Evolutionary conservation across 2,797 vertebrate species (phyloP), one percentile per base, ranked within the genome.

Genomic region (Sebastes trivittatus): DNA sequence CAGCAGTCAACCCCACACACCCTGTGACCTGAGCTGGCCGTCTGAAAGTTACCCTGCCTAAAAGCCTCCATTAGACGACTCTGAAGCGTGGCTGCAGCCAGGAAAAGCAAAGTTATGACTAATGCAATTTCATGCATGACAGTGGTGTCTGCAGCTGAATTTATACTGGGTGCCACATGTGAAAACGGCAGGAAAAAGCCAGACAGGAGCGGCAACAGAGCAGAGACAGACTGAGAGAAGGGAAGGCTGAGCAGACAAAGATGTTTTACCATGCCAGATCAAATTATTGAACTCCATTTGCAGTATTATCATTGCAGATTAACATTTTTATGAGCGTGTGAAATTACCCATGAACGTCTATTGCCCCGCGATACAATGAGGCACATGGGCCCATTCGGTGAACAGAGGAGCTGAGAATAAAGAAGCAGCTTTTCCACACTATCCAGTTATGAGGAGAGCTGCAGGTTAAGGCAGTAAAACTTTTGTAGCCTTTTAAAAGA

Each of bases 81-180:
- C 80, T 80, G 83, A 85, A 88, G 89, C 75, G 42, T 81, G 81
- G 86, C 77, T 62, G 72, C 82, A 87, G 82, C 86, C 76, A 58
- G 76, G 58, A 80, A 87, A 83, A 83, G 79, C 83, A 85, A 46
- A 71, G 88, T 87, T 80, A 86, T 85, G 88, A 81, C 91, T 93
- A 94, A 94, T 90, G 83, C 81, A 90, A 93, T 95, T 95, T 93
- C 88, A 94, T 93, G 92, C 90, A 88, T 64, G 29, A 81, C 42
- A 74, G 80, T 90, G 67, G 86, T 75, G 76, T 88, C 77, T 74
- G 80, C 78, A 75, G 75, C 85, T 87, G 82, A 89, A 84, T 82
- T 92, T 80, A 88, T 79, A 80, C 78, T 59, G 58, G 56, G 77
- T 81, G 60, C 75, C 76, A 86, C 72, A 78, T 83, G 89, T 84